Base-by-base conservation (phyloP, 2,113 vertebrate genomes). In the Mormyrus iriodes region DNA sequence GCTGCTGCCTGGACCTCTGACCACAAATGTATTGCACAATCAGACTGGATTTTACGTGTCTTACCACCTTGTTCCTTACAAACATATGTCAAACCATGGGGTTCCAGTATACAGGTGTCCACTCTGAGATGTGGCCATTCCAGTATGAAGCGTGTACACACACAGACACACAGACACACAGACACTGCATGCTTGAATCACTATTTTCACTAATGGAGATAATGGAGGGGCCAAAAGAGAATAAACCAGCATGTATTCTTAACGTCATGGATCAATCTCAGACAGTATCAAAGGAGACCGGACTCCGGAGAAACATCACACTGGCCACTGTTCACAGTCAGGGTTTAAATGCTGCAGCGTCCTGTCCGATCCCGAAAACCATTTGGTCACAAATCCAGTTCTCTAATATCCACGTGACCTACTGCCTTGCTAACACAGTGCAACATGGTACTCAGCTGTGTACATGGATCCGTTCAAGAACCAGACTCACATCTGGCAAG, bases 11-110 rank as follows among this genome's bases (percentile, higher is more conserved):
- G 82, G 88, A 92, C 46, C 86, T 90, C 61, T 87, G 48, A 91
- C 90, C 76, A 90, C 69, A 91, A 91, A 89, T 90, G 92, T 95
- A 95, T 95, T 95, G 94, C 93, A 95, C 94, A 53, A 90, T 92
- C 87, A 83, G 89, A 88, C 48, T 83, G 3, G 49, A 10, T 83
- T 21, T 53, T 73, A 73, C 27, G 53, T n/a, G 4, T 31, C 27
- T 52, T 53, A 53, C 44, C 39, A 46, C 21, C 15, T 17, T 39
- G 46, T 31, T 52, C n/a, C n/a, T 52, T 86, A 52, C 27, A 31
- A 27, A 19, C 51, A 39, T 17, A 19, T 3, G 52, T 17, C 6
- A n/a, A 42, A 27, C 19, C 42, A 61, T 35, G 17, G 52, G 35
- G 53, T 87, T 42, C 39, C 52, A 61, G 53, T 87, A 61, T 44